A percentile compares a stretch with the other conserved stretches of the same genome.
Conservation (phyloP, 2,888 invertebrate genomes). For the Synergus laeviventris region DNA sequence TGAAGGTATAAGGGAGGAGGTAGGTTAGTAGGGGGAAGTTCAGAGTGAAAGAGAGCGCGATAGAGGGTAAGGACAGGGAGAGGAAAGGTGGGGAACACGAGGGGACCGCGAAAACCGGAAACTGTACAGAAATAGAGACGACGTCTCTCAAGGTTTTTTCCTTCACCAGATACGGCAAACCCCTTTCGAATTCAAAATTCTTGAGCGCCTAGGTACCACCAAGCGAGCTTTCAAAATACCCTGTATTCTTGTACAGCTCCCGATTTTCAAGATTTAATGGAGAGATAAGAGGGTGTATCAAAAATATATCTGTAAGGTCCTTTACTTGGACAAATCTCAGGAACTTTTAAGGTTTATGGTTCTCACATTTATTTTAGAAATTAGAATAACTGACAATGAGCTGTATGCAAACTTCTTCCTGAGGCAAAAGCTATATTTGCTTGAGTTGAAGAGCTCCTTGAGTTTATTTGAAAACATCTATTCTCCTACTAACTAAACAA, state of each 20-base stretch:
- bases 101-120: conserved; percentile 70
- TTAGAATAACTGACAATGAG: not conserved
- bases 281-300: conserved; percentile 29
- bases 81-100: conserved; percentile 50
- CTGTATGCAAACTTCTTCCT: not conserved
- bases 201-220: conserved; percentile 15
- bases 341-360: not conserved
- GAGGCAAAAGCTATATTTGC: too few relatives aligned
- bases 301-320: conserved; percentile 9
- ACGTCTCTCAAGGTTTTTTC: conserved; percentile 60
- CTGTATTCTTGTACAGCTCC: conserved; percentile 21
- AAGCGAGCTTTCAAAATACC: conserved; percentile 34
- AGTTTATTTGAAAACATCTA: too few relatives aligned
- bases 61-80: conserved; percentile 41
- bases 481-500: too few relatives aligned
- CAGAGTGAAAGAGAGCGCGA: conserved; percentile 40
- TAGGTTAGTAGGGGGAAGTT: conserved; percentile 11
- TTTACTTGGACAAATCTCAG: not conserved
- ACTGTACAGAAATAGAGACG: conserved; percentile 70
- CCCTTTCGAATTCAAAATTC: conserved; percentile 45
- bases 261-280: conserved; percentile 21
- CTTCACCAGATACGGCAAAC: conserved; percentile 54
- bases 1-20: conserved; percentile 40
- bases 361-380: not conserved
- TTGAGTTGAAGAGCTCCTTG: not conserved